Evolutionary conservation across 2,797 vertebrate genomes (phyloP), one percentile per base, ranked within the genome.

Genomic region (Cyprinella venusta): DNA sequence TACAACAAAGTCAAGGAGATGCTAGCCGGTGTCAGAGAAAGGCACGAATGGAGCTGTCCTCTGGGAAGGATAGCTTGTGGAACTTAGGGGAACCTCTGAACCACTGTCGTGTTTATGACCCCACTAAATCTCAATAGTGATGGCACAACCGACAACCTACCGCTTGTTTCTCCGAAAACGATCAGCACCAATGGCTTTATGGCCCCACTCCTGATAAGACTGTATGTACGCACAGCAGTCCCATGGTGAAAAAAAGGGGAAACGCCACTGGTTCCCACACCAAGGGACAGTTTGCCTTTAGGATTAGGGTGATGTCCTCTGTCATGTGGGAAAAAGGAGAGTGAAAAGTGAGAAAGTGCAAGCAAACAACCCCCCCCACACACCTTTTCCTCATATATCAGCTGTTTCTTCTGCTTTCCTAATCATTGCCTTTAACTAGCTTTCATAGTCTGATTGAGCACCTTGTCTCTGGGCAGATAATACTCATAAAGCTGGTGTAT

Each of bases 231-330:
- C 94, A 91, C 92, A 93, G 92, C 91, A 92, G 93, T 93, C 93
- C 56, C 75, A 74, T 70, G 85, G 83, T 86, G 26, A 48, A 90
- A 95, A 95, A 96, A 95, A 96, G 93, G 90, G 95, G 94, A 97
- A 97, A 96, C 92, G 92, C 92, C 93, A 81, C 93, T 86, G 94
- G 95, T 97, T 98, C 97, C 95, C 97, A 96, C 95, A 94, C 92
- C 88, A 93, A 95, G 92, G 89, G 33, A 90, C 87, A 90, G 93
- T 90, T 83, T 93, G 94, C 91, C 93, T 96, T 94, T 95, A 93
- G 94, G 96, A 97, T 97, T 96, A 95, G 87, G 89, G 77, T 89
- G 91, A 92, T 95, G 87, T 93, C 89, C 91, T 93, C 90, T 92
- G 87, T 93, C 95, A 89, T 92, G 92, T 94, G 94, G 94, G 93